phyloP scores from a whole-genome alignment of 2,113 vertebrate genomes.

The Pteronura brasiliensis region DNA sequence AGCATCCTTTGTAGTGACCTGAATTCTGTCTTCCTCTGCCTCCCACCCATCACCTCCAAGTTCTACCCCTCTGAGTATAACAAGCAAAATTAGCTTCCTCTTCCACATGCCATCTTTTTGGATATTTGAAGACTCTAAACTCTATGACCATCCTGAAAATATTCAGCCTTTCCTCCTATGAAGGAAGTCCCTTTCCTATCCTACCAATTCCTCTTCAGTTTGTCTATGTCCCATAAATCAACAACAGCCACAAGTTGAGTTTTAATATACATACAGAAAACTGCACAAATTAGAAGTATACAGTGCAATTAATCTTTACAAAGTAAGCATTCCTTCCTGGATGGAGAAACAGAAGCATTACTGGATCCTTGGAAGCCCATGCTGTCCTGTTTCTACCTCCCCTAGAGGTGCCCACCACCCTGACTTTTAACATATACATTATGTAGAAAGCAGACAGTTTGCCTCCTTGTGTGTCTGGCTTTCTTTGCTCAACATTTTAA shows the following conservation, averaged over 20 bases:
- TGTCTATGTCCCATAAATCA: background rate
- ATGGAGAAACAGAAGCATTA: background rate
- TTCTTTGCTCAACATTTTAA: background rate
- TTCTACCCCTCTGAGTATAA: background rate
- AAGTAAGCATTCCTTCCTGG: background rate
- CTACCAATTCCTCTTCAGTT: background rate
- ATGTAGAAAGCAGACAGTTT: background rate
- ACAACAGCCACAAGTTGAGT: background rate
- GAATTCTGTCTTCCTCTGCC: background rate
- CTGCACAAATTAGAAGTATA: background rate
- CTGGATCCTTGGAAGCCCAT: background rate
- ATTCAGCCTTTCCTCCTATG: background rate
- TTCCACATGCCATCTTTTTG: background rate
- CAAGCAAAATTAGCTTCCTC: background rate
- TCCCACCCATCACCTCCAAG: background rate
- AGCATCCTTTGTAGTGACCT: background rate
- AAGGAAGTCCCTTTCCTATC: background rate
- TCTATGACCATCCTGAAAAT: background rate
- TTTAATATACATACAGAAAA: background rate
- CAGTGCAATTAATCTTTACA: background rate
- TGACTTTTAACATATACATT: background rate
- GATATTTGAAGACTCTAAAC: background rate
- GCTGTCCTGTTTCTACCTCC: background rate
- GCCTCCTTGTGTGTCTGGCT: background rate
- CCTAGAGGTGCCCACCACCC: background rate